Evolutionary conservation across 1,140 invertebrate species (phyloP).

Genomic region (Polyergus mexicanus): DNA sequence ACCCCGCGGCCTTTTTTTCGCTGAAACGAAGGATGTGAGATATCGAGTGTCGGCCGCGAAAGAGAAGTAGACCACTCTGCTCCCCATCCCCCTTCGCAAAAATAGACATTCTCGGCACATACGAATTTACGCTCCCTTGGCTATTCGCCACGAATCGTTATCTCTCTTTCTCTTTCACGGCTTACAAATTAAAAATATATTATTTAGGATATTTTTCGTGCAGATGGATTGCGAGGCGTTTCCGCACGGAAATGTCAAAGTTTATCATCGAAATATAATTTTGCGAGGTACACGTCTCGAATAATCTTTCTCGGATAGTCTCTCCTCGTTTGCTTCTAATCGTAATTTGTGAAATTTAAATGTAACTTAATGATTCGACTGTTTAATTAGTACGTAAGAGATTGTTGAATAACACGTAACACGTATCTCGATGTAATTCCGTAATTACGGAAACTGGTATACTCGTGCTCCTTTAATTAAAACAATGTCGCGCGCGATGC

Average conservation of each 20-base stretch:
- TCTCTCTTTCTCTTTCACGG: not conserved
- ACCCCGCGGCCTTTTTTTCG: not conserved
- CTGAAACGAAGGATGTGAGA: not conserved
- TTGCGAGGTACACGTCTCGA: not conserved
- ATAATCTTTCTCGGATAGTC: not conserved
- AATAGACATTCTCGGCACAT: not conserved
- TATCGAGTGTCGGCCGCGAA: not conserved
- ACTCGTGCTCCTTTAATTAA: conserved; percentile 14
- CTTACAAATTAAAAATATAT: conserved; percentile 37
- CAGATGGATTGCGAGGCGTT: not conserved
- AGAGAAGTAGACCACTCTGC: not conserved
- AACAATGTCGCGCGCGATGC: not conserved
- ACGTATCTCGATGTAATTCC: not conserved
- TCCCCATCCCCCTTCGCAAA: not conserved
- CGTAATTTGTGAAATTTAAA: not conserved
- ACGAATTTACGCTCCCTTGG: not conserved
- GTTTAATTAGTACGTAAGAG: not conserved
- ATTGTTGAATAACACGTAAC: not conserved
- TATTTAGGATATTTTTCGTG: not conserved
- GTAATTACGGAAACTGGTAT: not conserved
- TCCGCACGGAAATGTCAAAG: not conserved
- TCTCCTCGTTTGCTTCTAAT: not conserved
- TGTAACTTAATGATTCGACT: not conserved
- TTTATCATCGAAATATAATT: not conserved
- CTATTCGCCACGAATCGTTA: too few species aligned